Percentiles rank a stretch among this genome's conserved stretches.
Evolutionary conservation across 2,888 invertebrate genomes (phyloP).

Genomic region (Cosmorhoe ocellata): DNA sequence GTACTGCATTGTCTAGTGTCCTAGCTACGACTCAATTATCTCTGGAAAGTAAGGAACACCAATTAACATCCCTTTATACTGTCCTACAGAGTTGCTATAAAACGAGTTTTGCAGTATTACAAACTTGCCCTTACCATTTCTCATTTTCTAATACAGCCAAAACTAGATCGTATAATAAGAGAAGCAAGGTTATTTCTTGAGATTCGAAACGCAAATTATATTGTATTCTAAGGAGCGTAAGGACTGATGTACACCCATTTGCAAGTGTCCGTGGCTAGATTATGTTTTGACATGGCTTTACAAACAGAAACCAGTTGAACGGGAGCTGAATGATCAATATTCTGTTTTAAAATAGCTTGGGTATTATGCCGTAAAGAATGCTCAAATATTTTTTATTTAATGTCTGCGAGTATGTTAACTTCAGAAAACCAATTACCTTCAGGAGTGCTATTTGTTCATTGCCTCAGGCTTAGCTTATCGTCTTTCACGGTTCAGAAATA

Average conservation of each 20-base stretch:
- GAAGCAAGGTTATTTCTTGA: constrained; percentile 5
- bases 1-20: constrained; percentile 66
- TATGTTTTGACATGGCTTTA: constrained; percentile 64
- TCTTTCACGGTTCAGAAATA: background rate
- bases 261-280: constrained; percentile 66
- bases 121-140: constrained; percentile 11
- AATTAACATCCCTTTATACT: constrained; percentile 70
- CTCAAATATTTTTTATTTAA: constrained; percentile 15
- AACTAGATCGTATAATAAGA: constrained; percentile 14
- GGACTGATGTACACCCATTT: constrained; percentile 64
- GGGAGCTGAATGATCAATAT: constrained; percentile 47
- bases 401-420: constrained; percentile 16
- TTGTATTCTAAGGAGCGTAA: constrained; percentile 32
- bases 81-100: constrained; percentile 48
- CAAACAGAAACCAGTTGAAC: constrained; percentile 58
- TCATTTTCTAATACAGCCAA: constrained; percentile 1
- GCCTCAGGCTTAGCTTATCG: constrained; percentile 10
- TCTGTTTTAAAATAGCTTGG: constrained; percentile 48
- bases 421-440: constrained; percentile 25
- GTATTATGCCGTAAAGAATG: constrained; percentile 30
- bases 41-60: constrained; percentile 62
- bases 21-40: constrained; percentile 71
- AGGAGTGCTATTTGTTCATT: too few relatives aligned
- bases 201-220: constrained; percentile 17
- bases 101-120: constrained; percentile 41